Evolutionary conservation across 2,888 invertebrate genomes (phyloP), one percentile per base, ranked within the genome.

Genomic region (Tenthredo mesomela): DNA sequence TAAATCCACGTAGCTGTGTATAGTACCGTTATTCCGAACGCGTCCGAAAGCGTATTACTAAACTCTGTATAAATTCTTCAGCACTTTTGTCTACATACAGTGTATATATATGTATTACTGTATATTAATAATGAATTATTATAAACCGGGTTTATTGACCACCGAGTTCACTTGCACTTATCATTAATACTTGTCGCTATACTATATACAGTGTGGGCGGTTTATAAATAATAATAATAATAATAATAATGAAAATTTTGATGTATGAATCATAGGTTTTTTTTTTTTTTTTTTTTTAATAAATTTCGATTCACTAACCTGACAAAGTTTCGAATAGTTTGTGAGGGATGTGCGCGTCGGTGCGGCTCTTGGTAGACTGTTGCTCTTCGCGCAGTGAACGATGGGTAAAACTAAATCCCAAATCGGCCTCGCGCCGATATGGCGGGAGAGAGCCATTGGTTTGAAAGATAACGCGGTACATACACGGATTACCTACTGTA

Each of bases 321-420:
- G 47, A 40, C 75, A 29, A 78, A 40, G 80, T 80, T 61, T 25
- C 25, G 61, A 61, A 61, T 80, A 61, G 21, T 80, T 80, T 21
- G 80, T 15, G 80, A 80, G 58, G n/a, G 80, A n/a, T 80, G 80
- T 80, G 61, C 80, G 61, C 58, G 37, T 40, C 40, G 18, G 33
- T 58, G 61, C 40, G 21, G 58, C 40, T 80, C 80, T 61, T 61
- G 61, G 58, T 21, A 3, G 58, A 80, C 80, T 80, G 80, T 80
- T 80, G 61, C 80, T 29, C 21, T 40, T 25, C 37, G 18, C 21
- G 61, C 18, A 61, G 21, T 25, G 80, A 40, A 58, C 58, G 21
- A 37, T 12, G 61, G 80, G 37, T 80, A 37, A 61, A 61, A 80
- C 58, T 61, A 37, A 40, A 21, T 40, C 25, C 37, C 10, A n/a